A percentile compares a stretch with the other conserved stretches of the same genome.
phyloP scores from a whole-genome alignment of 35 echinoderm and acorn worm genomes.

The Chiridota heheva region DNA sequence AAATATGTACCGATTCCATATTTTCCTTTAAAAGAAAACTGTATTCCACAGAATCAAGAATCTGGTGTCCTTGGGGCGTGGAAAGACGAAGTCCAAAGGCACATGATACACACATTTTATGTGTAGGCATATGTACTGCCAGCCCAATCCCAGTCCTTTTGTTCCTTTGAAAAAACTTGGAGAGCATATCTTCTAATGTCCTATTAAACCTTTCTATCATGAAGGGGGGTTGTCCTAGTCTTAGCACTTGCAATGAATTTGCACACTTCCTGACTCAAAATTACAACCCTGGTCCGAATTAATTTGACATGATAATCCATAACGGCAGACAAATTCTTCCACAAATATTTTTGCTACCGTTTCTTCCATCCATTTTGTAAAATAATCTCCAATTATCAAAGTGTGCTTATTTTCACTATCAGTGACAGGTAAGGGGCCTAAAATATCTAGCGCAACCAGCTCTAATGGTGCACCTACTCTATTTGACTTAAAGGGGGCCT shows the following conservation, averaged over 20 bases:
- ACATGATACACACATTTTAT: constrained; percentile 41
- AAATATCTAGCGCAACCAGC: constrained; percentile 64
- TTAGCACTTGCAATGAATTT: constrained; percentile 23
- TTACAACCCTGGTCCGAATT: constrained; percentile 58
- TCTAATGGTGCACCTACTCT: constrained; percentile 33
- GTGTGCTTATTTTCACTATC: constrained; percentile 55
- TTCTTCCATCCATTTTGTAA: constrained; percentile 65
- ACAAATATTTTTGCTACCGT: constrained; percentile 57
- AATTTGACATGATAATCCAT: constrained; percentile 32
- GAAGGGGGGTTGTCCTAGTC: constrained; percentile 23
- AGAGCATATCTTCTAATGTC: constrained; percentile 6
- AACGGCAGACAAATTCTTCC: constrained; percentile 45
- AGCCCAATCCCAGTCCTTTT: constrained; percentile 51
- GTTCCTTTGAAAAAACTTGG: background rate
- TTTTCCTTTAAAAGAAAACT: background rate
- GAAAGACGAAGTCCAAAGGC: background rate
- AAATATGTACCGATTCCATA: background rate
- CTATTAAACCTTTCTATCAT: constrained; percentile 44
- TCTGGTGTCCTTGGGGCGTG: background rate
- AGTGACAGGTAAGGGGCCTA: constrained; percentile 30
- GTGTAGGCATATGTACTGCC: constrained; percentile 5
- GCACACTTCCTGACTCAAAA: constrained; percentile 54
- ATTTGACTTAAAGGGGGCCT: constrained; percentile 31
- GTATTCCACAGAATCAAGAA: background rate
- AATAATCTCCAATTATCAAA: constrained; percentile 74